Percentiles rank a stretch among this genome's conserved stretches.
These are phyloP conservation scores for Sminthopsis crassicaudata DNA, from an alignment of 2,113 vertebrate genomes.

Conservation along the genomic window DNA sequence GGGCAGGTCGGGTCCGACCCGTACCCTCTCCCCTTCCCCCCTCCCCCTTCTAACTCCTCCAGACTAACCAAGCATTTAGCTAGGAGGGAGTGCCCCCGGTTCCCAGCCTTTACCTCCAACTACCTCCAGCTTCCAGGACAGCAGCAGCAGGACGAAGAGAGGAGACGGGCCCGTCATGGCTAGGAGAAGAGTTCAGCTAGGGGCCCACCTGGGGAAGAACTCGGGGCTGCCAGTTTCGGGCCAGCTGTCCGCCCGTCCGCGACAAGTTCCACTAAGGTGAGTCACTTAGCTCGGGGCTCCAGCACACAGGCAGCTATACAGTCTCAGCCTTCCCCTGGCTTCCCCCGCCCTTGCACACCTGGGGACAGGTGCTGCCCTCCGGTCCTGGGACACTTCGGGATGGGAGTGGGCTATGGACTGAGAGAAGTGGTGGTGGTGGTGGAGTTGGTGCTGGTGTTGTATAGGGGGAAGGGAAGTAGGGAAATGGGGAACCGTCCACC, in stretches of 20 bases:
- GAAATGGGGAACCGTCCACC: neutral
- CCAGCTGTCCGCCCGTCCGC: neutral
- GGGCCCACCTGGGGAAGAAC: neutral
- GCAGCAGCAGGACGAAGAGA: neutral
- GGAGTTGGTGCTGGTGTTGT: neutral
- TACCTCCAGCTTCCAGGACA: neutral
- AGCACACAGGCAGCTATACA: no score
- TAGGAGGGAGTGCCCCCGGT: neutral
- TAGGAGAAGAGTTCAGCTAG: neutral
- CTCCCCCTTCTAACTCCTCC: neutral
- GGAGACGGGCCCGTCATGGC: neutral
- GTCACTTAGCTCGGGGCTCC: neutral
- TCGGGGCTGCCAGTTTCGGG: neutral
- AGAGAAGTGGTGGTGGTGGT: neutral
- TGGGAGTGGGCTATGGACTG: neutral
- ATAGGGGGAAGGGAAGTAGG: neutral
- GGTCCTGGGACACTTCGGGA: neutral
- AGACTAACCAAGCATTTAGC: neutral
- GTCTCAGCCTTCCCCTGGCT: neutral
- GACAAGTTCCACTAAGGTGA: neutral
- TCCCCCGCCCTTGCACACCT: neutral
- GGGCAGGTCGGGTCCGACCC: neutral
- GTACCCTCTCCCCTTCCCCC: neutral
- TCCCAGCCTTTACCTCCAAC: neutral
- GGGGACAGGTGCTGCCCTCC: no score